Evolutionary conservation across 2,797 vertebrate genomes (phyloP).

Genomic region (Pelochelys cantorii): DNA sequence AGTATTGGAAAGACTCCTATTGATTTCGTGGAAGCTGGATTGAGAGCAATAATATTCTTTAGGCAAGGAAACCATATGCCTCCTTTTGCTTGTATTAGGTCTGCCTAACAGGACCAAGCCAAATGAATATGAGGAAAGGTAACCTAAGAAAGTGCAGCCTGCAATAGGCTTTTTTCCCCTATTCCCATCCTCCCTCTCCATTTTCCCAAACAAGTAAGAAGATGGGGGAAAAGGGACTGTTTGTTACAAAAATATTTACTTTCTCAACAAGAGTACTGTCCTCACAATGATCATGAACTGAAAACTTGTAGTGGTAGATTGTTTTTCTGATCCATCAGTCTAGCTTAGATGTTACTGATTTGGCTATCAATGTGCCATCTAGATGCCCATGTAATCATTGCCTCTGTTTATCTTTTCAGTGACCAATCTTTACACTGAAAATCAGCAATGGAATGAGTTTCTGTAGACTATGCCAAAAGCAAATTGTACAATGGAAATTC

Average conservation of each 20-base stretch:
- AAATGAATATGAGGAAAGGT: not conserved
- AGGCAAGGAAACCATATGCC: constrained; percentile 11
- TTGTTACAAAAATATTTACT: not conserved
- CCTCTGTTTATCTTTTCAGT: not conserved
- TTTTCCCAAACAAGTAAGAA: constrained; percentile 61
- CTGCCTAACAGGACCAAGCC: not conserved
- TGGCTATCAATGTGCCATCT: not conserved
- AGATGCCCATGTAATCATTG: not conserved
- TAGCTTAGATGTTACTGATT: not conserved
- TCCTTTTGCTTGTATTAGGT: not conserved
- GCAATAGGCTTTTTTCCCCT: constrained; percentile 13
- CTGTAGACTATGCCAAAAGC: not conserved
- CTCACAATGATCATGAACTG: not conserved
- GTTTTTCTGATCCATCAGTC: rapidly evolving
- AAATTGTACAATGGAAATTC: not conserved
- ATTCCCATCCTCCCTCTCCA: constrained; percentile 37
- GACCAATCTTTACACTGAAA: not conserved
- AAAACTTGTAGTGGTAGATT: not conserved
- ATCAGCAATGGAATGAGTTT: not conserved
- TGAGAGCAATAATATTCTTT: constrained; percentile 13
- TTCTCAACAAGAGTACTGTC: not conserved
- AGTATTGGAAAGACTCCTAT: not conserved
- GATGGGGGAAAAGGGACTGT: not conserved
- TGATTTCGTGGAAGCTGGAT: not conserved
- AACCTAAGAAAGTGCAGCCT: constrained; percentile 22